Percentiles rank a stretch among this genome's conserved stretches.
phyloP scores from a whole-genome alignment of 37 sponge, comb jelly and placozoan genomes.

The Tethya wilhelma region DNA sequence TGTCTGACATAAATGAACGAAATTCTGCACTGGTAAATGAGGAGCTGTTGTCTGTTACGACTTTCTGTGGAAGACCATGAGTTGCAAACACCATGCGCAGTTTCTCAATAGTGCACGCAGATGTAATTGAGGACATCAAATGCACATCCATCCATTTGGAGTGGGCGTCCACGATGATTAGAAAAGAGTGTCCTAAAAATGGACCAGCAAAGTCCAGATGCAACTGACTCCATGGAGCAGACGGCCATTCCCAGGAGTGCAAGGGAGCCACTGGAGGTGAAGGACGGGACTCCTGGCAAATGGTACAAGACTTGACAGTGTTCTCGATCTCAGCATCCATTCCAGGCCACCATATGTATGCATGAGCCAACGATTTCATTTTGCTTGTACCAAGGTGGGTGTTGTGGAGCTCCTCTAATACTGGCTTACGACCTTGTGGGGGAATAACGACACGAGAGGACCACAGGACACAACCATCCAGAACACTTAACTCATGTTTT shows the following conservation, averaged over 20 bases:
- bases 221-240: slow-evolving; percentile 45
- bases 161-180: slow-evolving; percentile 50
- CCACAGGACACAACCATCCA: slow-evolving; percentile 11
- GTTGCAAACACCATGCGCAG: slow-evolving; percentile 31
- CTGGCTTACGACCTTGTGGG: neutral
- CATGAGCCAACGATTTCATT: slow-evolving; percentile 51
- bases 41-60: slow-evolving; percentile 48
- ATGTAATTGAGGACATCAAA: slow-evolving; percentile 16
- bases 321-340: slow-evolving; percentile 50
- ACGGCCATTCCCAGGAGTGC: slow-evolving; percentile 58
- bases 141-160: slow-evolving; percentile 60
- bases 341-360: slow-evolving; percentile 52
- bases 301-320: slow-evolving; percentile 7
- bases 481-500: neutral
- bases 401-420: slow-evolving; percentile 5
- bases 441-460: slow-evolving; percentile 1
- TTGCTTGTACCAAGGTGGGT: slow-evolving; percentile 13
- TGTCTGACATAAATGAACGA: slow-evolving; percentile 2
- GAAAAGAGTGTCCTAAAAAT: slow-evolving; percentile 33
- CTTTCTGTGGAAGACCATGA: slow-evolving; percentile 33
- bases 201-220: slow-evolving; percentile 63
- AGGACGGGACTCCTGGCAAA: slow-evolving; percentile 11
- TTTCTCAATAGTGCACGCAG: slow-evolving; percentile 19
- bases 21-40: slow-evolving; percentile 53
- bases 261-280: slow-evolving; percentile 35